Evolutionary conservation across 2,888 invertebrate genomes (phyloP), one percentile per base, ranked within the genome.

Genomic region (Drosophila limbata): DNA sequence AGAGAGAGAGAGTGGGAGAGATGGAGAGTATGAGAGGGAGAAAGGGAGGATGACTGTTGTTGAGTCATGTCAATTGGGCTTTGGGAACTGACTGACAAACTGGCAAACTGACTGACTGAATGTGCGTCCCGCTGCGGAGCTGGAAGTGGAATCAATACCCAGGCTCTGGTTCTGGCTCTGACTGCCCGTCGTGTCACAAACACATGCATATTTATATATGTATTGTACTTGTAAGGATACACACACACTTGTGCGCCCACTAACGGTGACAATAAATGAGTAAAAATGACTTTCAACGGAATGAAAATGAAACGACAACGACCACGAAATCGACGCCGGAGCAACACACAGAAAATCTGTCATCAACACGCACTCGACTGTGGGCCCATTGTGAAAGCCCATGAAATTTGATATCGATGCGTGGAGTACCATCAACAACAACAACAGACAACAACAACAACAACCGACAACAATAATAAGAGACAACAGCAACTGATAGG

Each of bases 281-380:
- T 86, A 86, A 89, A 86, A 86, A 84, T 86, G 84, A 86, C 87
- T 89, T 82, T 84, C 82, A 88, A 87, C 89, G 75, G 87, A 84
- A 84, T 77, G 84, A 88, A 85, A 84, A 85, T 56, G 63, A 63
- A 63, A 63, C 63, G 62, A 59, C 56, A 47, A 45, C 44, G 56
- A 57, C 45, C 11, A 37, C 62, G 47, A 63, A 55, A 39, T 81
- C 76, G 86, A 82, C 77, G 65, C 47, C 47, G 42, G 42, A 69
- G 56, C 65, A 28, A 28, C 28, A 73, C 73, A 73, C 69, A 59
- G 67, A 78, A 84, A 86, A 86, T 88, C 85, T 86, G 85, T 86
- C 85, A 86, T 88, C 89, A 84, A 79, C 85, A 86, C 81, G 79
- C 79, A 80, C 79, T 81, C 81, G 66, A 69, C 77, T 74, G 73